These are phyloP conservation scores for Notothenia rossii DNA, from an alignment of 2,113 vertebrate species.

Conservation along the genomic window DNA sequence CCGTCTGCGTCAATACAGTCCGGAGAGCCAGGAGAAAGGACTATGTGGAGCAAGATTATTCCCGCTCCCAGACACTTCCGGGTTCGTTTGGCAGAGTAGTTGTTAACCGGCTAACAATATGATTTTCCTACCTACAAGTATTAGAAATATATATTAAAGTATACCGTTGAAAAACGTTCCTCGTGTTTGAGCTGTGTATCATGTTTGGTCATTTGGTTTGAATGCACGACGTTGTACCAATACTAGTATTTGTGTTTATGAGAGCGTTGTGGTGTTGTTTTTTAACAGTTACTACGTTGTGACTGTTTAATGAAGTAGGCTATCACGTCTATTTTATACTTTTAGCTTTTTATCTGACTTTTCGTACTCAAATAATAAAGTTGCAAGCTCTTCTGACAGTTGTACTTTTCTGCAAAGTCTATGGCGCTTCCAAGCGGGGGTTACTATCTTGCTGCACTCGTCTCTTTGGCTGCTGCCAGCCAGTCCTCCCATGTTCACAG, in stretches of 20 bases:
- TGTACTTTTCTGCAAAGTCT: neutral
- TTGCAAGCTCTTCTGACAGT: neutral
- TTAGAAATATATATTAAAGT: neutral
- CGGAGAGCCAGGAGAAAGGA: conserved; percentile 38
- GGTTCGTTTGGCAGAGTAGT: neutral
- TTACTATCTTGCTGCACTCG: conserved; percentile 34
- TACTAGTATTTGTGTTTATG: neutral
- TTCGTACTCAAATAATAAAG: neutral
- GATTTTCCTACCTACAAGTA: fast-evolving
- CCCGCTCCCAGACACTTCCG: neutral
- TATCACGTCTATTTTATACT: neutral
- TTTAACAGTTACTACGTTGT: neutral
- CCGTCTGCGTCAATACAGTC: conserved; percentile 64
- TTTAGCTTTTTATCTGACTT: neutral
- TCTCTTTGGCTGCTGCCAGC: conserved; percentile 60
- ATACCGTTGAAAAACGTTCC: fast-evolving
- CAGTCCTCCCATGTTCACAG: conserved; percentile 59
- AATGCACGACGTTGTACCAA: neutral
- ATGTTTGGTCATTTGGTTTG: neutral
- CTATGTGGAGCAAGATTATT: neutral
- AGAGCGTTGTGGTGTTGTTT: neutral
- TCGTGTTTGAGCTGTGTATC: neutral
- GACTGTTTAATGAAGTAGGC: neutral
- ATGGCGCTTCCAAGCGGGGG: fast-evolving
- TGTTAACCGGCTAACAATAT: neutral